Percentiles rank a stretch among this genome's conserved stretches.
These are phyloP conservation scores for Todiramphus chloris DNA, from an alignment of 2,113 vertebrate genomes.

Conservation along the genomic window DNA sequence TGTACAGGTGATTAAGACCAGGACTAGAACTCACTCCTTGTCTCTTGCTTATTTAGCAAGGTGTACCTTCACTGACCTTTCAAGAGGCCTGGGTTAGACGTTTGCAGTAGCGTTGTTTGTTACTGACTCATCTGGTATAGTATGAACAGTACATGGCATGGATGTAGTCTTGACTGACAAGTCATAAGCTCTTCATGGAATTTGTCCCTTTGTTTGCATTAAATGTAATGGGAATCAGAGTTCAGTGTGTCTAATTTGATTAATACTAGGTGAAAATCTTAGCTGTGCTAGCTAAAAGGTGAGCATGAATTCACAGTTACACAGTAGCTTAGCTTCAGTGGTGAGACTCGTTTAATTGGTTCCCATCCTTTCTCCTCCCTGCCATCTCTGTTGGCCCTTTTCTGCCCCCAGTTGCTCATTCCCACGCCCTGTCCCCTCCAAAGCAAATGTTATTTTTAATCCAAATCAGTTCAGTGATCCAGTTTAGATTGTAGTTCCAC, in stretches of 20 bases:
- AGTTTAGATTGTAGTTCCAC: slow-evolving; percentile 41
- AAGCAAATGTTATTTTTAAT: slow-evolving; percentile 52
- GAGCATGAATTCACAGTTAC: background rate
- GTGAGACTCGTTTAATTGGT: slow-evolving; percentile 9
- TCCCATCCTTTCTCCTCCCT: background rate
- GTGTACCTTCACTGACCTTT: background rate
- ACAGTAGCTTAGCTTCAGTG: background rate
- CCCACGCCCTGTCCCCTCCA: slow-evolving; percentile 22
- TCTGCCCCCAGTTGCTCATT: slow-evolving; percentile 21
- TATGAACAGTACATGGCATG: background rate
- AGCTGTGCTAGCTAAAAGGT: background rate
- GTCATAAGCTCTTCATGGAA: background rate
- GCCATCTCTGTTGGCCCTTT: background rate
- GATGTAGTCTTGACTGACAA: background rate
- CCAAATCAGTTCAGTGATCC: slow-evolving; percentile 52
- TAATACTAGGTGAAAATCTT: background rate
- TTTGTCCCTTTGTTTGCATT: background rate
- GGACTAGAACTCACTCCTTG: background rate
- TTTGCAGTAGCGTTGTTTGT: background rate
- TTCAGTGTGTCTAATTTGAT: background rate
- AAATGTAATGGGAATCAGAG: background rate
- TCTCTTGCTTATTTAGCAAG: background rate
- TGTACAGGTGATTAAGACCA: background rate
- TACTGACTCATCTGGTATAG: background rate
- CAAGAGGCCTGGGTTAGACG: background rate